phyloP scores from a whole-genome alignment of 2,113 vertebrate genomes.

The Platysternon megacephalum region DNA sequence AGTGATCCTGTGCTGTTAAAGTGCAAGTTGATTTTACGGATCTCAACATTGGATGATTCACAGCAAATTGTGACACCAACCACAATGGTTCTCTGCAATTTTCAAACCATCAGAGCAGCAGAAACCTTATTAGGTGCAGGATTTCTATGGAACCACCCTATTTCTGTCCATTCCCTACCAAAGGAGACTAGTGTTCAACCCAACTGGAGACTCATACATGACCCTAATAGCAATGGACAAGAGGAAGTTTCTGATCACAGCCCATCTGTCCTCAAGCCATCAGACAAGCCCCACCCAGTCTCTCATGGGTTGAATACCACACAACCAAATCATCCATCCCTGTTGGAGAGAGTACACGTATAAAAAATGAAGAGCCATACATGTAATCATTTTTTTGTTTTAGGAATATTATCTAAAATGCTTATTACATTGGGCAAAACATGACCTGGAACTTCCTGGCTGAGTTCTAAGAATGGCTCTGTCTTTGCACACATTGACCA shows the following conservation, averaged over 20 bases:
- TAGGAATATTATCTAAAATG: neutral
- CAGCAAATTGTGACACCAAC: slow-evolving; percentile 20
- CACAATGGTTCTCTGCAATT: neutral
- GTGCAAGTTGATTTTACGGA: slow-evolving; percentile 31
- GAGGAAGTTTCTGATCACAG: neutral
- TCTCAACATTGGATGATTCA: slow-evolving; percentile 56
- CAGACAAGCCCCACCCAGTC: rapidly evolving
- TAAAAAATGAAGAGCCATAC: neutral
- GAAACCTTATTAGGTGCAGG: neutral
- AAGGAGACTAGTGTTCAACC: neutral
- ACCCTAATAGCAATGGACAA: neutral
- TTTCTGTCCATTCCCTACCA: neutral
- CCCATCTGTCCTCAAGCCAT: neutral
- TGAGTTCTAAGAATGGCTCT: neutral
- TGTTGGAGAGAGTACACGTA: neutral
- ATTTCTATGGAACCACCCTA: neutral
- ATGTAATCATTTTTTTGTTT: neutral
- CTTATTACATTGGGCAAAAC: neutral
- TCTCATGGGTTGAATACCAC: neutral
- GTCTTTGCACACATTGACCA: neutral
- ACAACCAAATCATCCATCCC: neutral
- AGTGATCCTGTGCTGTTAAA: slow-evolving; percentile 14
- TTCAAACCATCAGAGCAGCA: slow-evolving; percentile 8
- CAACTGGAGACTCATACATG: neutral
- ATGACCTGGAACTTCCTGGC: neutral